phyloP scores from a whole-genome alignment of 2,888 invertebrate genomes.

The Eupithecia dodoneata region DNA sequence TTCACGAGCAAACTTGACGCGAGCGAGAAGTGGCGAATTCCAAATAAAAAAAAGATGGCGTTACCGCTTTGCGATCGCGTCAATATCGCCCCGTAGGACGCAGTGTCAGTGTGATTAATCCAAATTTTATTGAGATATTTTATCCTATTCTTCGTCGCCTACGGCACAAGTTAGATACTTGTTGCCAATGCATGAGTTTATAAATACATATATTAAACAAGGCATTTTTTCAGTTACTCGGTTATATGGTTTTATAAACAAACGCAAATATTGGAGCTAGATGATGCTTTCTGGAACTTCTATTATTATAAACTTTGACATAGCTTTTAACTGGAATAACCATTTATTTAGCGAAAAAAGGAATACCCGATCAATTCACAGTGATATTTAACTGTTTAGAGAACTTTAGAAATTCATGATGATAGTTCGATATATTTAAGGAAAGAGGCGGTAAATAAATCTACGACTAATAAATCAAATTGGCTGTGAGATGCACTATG shows the following conservation, averaged over 20 bases:
- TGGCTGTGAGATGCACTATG: neutral
- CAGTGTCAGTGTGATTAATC: neutral
- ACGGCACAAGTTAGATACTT: neutral
- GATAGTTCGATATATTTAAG: neutral
- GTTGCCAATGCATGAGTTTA: neutral
- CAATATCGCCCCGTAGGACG: too few species aligned
- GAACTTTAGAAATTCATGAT: constrained; percentile 8
- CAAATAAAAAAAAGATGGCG: too few species aligned
- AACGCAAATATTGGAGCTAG: neutral
- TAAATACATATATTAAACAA: too few species aligned
- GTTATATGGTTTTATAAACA: neutral
- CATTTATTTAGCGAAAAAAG: neutral
- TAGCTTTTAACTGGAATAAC: neutral
- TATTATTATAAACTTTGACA: neutral
- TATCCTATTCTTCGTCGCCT: neutral
- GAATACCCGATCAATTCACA: neutral
- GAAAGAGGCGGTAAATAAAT: constrained; percentile 2
- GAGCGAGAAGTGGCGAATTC: too few species aligned
- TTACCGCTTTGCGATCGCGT: too few species aligned
- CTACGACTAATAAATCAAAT: neutral
- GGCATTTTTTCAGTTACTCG: too few species aligned
- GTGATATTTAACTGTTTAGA: neutral
- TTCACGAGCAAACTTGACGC: neutral
- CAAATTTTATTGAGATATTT: neutral
- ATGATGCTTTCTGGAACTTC: neutral